Percentiles rank a stretch among this genome's conserved stretches.
Evolutionary conservation across 2,888 invertebrate species (phyloP).

Genomic region (Andrena fulva): DNA sequence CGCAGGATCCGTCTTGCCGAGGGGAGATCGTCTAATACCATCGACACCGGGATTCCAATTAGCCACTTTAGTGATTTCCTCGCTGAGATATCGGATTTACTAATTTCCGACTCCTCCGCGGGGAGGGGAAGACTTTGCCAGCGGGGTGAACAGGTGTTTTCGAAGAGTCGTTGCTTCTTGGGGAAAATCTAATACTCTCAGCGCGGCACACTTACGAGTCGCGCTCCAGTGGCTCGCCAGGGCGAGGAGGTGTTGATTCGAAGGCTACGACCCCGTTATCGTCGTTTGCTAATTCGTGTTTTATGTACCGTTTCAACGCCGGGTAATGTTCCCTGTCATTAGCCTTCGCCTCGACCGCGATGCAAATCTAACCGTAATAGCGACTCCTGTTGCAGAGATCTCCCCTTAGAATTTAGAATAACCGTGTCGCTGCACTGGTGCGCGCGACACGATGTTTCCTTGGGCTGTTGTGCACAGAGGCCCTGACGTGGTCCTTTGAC

Average conservation of each 20-base stretch:
- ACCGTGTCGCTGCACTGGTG: neutral
- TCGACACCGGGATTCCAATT: constrained; percentile 66
- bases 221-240: neutral
- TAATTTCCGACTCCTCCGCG: constrained; percentile 1
- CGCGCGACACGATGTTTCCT: constrained; percentile 33
- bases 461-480: neutral
- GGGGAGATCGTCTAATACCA: constrained; percentile 48
- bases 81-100: constrained; percentile 48
- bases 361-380: constrained; percentile 21
- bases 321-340: constrained; percentile 32
- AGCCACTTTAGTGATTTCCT: constrained; percentile 63
- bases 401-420: constrained; percentile 17
- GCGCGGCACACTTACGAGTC: neutral
- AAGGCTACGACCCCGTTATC: constrained; percentile 20
- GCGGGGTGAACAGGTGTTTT: neutral
- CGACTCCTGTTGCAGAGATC: constrained; percentile 21
- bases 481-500: constrained; percentile 45
- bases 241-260: neutral
- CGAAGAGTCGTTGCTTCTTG: neutral
- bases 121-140: neutral
- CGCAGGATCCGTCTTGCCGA: constrained; percentile 50
- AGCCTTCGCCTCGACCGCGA: constrained; percentile 9
- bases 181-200: constrained; percentile 8
- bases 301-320: constrained; percentile 28
- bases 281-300: constrained; percentile 28